These are phyloP conservation scores for Schizotus pectinicornis DNA, from an alignment of 2,888 invertebrate genomes.

Conservation along the genomic window DNA sequence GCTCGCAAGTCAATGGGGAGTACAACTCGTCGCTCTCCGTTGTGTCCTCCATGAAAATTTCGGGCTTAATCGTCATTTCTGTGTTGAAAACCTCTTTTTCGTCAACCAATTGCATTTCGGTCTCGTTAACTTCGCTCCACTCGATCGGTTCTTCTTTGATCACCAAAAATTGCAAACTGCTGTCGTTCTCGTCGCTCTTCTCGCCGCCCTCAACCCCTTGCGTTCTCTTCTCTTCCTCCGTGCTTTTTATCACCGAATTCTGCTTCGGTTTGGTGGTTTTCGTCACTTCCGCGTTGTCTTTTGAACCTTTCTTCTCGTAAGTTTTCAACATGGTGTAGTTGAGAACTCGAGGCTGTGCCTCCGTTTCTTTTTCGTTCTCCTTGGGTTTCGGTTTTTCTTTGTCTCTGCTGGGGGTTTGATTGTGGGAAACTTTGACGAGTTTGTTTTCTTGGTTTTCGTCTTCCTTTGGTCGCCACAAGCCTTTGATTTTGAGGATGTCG, in stretches of 20 bases:
- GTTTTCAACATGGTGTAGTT: too few relatives aligned
- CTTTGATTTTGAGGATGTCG: slow-evolving; percentile 80
- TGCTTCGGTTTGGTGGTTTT: slow-evolving; percentile 17
- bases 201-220: slow-evolving; percentile 19
- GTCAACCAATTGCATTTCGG: slow-evolving; percentile 64
- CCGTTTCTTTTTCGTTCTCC: slow-evolving; percentile 13
- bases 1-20: slow-evolving; percentile 80
- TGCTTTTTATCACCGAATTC: slow-evolving; percentile 32
- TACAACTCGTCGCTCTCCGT: slow-evolving; percentile 62
- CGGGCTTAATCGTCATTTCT: slow-evolving; percentile 74
- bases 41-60: slow-evolving; percentile 53
- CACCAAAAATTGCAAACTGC: slow-evolving; percentile 52
- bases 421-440: slow-evolving; percentile 32
- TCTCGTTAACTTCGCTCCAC: slow-evolving; percentile 71
- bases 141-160: slow-evolving; percentile 71
- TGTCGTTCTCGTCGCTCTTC: slow-evolving; percentile 25
- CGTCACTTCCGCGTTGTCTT: slow-evolving; percentile 3
- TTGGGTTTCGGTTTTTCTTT: slow-evolving; percentile 12
- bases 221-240: slow-evolving; percentile 26
- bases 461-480: slow-evolving; percentile 75
- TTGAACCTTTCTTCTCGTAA: neutral
- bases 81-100: slow-evolving; percentile 70
- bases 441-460: slow-evolving; percentile 48
- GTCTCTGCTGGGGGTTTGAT: neutral
- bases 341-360: neutral